Base-by-base conservation (phyloP, 1,140 invertebrate species). In the Drosophila murphyi region DNA sequence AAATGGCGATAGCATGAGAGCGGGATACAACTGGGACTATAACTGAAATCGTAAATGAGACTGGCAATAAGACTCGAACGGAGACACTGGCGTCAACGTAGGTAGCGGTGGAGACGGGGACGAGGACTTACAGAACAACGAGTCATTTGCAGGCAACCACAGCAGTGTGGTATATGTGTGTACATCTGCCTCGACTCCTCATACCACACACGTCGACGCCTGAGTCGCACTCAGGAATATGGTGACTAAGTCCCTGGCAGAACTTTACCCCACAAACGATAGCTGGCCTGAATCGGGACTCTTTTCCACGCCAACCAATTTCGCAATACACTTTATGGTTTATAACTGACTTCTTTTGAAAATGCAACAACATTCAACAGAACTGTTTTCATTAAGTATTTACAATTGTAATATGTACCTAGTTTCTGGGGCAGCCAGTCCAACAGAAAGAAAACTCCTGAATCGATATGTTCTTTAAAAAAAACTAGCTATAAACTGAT, bases 61-160 rank as follows among this genome's bases (percentile, higher is more conserved):
- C 31, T 28, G 48, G 2, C 6, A 41, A 28, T 8, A n/a, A 37
- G 4, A n/a, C 41, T 12, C 5, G 2, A n/a, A 8, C 28, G 5
- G 28, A 41, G 28, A 32, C 8, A 8, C 8, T 41, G 28, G 4
- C 8, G 5, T 1, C 35, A 6, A 35, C 5, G 32, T 8, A 35
- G 43, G 39, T 8, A 8, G 8, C 29, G 12, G 2, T 2, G 28
- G 2, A 12, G n/a, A 5, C 8, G 12, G 7, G 4, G 12, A 12
- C 4, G 8, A 29, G 31, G 39, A 70, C 47, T 35, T 28, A 31
- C 56, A 60, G 39, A 34, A 61, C 52, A 61, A 41, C 60, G 28
- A 54, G 43, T 73, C 64, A 73, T 50, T 61, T 73, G 71, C 71
- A 73, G 71, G 55, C 63, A 48, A 68, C 64, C 69, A 51, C 61